A percentile compares a stretch with the other conserved stretches of the same genome.
phyloP scores from a whole-genome alignment of 2,113 vertebrate species.

The Stigmatopora argus region DNA sequence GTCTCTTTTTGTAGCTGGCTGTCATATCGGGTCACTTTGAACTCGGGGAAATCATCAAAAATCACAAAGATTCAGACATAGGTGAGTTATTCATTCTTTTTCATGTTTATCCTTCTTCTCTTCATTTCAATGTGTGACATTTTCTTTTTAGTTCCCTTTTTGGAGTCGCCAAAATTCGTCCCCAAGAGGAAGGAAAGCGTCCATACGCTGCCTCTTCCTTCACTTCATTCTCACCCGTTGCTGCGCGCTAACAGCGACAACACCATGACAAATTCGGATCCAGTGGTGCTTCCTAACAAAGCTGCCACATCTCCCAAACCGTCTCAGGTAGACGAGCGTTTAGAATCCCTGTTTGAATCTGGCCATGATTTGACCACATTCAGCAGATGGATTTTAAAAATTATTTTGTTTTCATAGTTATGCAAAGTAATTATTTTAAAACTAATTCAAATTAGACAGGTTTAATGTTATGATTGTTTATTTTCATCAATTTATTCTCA shows the following conservation, averaged over 20 bases:
- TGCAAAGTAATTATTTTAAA: too few species aligned
- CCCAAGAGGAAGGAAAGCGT: conserved; percentile 73
- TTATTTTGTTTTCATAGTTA: too few species aligned
- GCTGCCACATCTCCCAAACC: conserved; percentile 58
- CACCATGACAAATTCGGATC: conserved; percentile 80
- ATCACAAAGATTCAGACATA: conserved; percentile 80
- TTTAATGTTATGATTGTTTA: too few species aligned
- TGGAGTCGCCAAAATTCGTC: conserved; percentile 84
- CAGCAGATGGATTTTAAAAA: too few species aligned
- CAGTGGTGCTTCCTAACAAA: conserved; percentile 66
- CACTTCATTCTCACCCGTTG: conserved; percentile 68
- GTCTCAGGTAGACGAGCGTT: conserved; percentile 52
- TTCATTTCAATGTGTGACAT: conserved; percentile 6
- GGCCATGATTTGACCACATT: neutral
- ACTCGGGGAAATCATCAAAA: conserved; percentile 87
- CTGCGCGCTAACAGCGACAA: conserved; percentile 87
- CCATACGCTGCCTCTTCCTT: conserved; percentile 68
- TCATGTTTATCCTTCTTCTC: conserved; percentile 10
- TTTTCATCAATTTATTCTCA: too few species aligned
- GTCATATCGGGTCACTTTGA: conserved; percentile 89
- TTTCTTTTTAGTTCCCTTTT: conserved; percentile 75
- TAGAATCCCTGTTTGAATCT: neutral
- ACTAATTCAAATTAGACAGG: too few species aligned
- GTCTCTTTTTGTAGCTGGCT: conserved; percentile 71
- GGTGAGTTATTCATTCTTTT: conserved; percentile 66